Base-by-base conservation (phyloP, 2,888 invertebrate species). In the Callinectes sapidus region DNA sequence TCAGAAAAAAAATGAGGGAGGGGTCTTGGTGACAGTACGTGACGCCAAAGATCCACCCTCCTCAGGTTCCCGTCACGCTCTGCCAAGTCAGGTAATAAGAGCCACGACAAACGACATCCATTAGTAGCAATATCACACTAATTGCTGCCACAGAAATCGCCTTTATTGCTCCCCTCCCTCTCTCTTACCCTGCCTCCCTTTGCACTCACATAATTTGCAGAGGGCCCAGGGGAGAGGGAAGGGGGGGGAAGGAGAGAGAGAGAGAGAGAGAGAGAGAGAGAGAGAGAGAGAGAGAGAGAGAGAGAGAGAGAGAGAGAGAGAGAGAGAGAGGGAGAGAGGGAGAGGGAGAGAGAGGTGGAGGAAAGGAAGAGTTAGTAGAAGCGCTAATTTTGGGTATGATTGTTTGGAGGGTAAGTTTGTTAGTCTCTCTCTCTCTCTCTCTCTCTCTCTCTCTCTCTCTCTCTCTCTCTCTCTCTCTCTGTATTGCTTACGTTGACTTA, bases 381-480 rank as follows among this genome's bases (percentile, higher is more conserved):
- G 71, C 23, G 18, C 2, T 61, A 61, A 23, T 23, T 61, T 16
- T 61, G 18, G 2, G 16, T 23, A 18, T 61, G 61, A 61, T 16
- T 10, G 23, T 18, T 61, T 23, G 23, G 18, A 16, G 61, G 18
- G 16, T 23, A 16, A 16, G 61, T 23, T 10, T n/a, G 8, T 71
- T 6, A n/a, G 6, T 71, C 28, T 28, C 71, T 71, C 71, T 71
- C 71, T 71, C 71, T 71, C 61, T 61, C 61, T 71, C 71, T 71
- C 71, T 71, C 71, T 71, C 71, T 71, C 71, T 71, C 71, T 71
- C 71, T 71, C 71, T 71, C 71, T 71, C 71, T 71, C 71, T 71
- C 71, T 71, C n/a, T 71, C n/a, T 71, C 71, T 71, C 28, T 66
- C 66, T 66, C 66, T 66, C 66, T 66, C 66, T 66, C 55, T n/a